Conservation (phyloP, 2,113 vertebrate genomes). For the Marcusenius ussheri region DNA sequence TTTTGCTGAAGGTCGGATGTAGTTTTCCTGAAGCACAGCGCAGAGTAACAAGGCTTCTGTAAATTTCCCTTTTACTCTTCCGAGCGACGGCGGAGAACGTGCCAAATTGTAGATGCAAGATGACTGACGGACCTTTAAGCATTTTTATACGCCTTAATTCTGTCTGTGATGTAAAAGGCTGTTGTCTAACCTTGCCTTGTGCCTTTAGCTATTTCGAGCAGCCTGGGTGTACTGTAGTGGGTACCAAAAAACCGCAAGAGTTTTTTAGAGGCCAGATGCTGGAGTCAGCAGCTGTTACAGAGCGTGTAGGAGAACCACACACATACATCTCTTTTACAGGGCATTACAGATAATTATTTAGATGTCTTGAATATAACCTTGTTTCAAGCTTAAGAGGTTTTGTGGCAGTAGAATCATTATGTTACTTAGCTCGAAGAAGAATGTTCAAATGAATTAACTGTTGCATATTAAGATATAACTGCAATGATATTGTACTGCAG, state of each 20-base stretch:
- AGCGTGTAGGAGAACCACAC: neutral
- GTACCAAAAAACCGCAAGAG: neutral
- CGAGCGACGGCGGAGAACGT: neutral
- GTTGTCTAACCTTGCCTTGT: neutral
- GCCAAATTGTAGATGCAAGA: neutral
- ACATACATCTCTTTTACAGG: neutral
- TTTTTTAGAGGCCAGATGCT: neutral
- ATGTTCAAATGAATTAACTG: neutral
- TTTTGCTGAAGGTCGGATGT: slow-evolving; percentile 10
- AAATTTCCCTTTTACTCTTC: neutral
- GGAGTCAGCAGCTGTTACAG: neutral
- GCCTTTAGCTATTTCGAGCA: neutral
- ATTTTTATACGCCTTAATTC: neutral
- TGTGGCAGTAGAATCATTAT: neutral
- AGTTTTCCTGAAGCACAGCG: neutral
- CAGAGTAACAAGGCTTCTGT: neutral
- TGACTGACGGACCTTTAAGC: neutral
- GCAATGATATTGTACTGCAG: neutral
- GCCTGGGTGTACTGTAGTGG: neutral
- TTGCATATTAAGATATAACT: neutral
- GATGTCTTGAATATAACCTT: neutral
- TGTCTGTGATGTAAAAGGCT: neutral
- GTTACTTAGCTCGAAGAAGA: neutral
- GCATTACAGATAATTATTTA: neutral
- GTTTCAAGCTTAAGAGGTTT: neutral